A percentile compares a stretch with the other conserved stretches of the same genome.
These are phyloP conservation scores for Galagoides demidoff DNA, from an alignment of 2,797 vertebrate genomes.

Conservation along the genomic window DNA sequence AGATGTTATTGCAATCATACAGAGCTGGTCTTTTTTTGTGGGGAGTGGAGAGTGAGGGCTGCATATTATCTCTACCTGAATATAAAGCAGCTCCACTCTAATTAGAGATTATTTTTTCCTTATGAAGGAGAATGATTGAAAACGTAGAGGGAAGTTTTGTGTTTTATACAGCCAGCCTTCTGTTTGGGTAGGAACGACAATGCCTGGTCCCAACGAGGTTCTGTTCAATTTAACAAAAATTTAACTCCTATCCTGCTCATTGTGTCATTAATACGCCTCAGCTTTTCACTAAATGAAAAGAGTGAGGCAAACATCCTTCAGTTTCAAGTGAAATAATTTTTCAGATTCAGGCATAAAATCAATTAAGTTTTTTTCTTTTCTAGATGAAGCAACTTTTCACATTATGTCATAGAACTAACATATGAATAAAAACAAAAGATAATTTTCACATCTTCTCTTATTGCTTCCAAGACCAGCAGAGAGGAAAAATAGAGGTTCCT, in stretches of 20 bases:
- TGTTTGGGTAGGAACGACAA: background rate
- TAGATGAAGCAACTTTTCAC: background rate
- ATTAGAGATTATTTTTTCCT: conserved; percentile 65
- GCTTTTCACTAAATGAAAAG: background rate
- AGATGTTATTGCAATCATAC: conserved; percentile 55
- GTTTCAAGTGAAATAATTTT: background rate
- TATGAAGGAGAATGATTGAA: conserved; percentile 47
- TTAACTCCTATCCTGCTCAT: background rate
- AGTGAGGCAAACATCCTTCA: background rate
- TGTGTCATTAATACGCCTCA: background rate
- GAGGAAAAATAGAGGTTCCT: background rate
- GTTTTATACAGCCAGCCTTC: background rate
- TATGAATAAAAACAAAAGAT: background rate
- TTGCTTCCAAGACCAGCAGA: background rate
- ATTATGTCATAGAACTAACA: background rate
- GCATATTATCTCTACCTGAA: conserved; percentile 47
- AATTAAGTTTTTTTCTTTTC: background rate
- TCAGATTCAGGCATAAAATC: background rate
- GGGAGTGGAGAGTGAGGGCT: background rate
- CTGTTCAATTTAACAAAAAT: conserved; percentile 38
- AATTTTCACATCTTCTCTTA: background rate
- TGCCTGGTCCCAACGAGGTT: background rate
- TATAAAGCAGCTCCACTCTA: conserved; percentile 64
- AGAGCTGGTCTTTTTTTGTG: background rate
- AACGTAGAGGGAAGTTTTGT: background rate